phyloP scores from a whole-genome alignment of 2,888 invertebrate genomes.

The Pecten maximus region DNA sequence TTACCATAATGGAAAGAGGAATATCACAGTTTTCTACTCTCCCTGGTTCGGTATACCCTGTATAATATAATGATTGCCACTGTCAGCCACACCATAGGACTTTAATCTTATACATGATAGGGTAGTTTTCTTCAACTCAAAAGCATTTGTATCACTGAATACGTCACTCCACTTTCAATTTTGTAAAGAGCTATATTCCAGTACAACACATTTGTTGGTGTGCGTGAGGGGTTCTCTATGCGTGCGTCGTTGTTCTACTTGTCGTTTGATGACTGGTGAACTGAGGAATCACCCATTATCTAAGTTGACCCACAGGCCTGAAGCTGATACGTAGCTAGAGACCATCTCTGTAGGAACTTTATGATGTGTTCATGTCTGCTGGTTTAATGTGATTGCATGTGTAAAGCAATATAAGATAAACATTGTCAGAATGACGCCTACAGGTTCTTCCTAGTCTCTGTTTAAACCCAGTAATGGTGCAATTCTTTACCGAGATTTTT shows the following conservation, averaged over 20 bases:
- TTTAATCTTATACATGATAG: neutral
- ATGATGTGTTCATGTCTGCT: conserved; percentile 30
- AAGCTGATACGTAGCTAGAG: neutral
- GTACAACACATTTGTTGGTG: neutral
- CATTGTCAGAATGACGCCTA: conserved; percentile 5
- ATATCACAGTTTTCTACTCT: neutral
- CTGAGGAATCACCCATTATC: neutral
- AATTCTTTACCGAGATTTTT: neutral
- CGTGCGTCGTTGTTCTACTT: neutral
- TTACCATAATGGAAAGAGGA: too few relatives aligned
- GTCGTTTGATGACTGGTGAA: conserved; percentile 1
- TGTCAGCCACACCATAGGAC: neutral
- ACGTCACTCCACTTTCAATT: neutral
- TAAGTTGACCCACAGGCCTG: conserved; percentile 1
- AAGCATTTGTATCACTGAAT: neutral
- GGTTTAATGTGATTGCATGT: conserved; percentile 28
- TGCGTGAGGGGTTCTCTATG: neutral
- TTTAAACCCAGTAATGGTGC: neutral
- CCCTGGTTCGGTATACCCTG: too few relatives aligned
- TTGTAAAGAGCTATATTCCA: neutral
- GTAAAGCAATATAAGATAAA: conserved; percentile 10
- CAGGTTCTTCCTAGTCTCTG: neutral
- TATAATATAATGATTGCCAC: neutral
- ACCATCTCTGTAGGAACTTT: neutral
- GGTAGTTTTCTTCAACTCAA: neutral